phyloP scores from a whole-genome alignment of 2,797 vertebrate genomes.

The Cyclura pinguis region DNA sequence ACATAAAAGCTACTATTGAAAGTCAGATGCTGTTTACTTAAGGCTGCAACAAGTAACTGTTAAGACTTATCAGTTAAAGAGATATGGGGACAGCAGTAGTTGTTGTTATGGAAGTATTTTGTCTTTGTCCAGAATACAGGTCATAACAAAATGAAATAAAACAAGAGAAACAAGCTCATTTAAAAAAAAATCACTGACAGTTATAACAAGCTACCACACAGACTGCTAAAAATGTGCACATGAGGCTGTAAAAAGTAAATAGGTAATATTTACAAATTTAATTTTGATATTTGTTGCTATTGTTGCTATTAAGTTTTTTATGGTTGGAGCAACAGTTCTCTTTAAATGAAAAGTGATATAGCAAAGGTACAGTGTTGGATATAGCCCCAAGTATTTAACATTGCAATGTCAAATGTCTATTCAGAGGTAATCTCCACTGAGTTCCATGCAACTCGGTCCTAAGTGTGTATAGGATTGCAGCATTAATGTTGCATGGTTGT shows the following conservation, averaged over 20 bases:
- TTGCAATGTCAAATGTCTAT: not conserved
- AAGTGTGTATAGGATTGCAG: not conserved
- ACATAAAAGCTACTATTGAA: constrained; percentile 21
- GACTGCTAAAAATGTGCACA: no score
- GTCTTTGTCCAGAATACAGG: not conserved
- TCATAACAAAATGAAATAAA: not conserved
- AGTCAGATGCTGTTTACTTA: constrained; percentile 32
- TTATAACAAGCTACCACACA: not conserved
- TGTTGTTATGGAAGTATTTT: not conserved
- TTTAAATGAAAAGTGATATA: not conserved
- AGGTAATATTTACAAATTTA: not conserved
- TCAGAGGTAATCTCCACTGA: not conserved
- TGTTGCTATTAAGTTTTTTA: not conserved
- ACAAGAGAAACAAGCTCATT: not conserved
- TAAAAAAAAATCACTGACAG: not conserved
- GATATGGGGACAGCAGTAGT: not conserved
- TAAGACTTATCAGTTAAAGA: constrained; percentile 4
- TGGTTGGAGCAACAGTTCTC: not conserved
- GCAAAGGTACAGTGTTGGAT: not conserved
- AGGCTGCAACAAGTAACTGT: constrained; percentile 14
- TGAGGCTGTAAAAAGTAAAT: not conserved
- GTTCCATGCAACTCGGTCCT: not conserved
- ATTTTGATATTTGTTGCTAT: not conserved
- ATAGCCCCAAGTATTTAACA: not conserved
- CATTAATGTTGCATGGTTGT: not conserved